These are phyloP conservation scores for Drosophila arawakana DNA, from an alignment of 1,140 invertebrate genomes.

Conservation along the genomic window DNA sequence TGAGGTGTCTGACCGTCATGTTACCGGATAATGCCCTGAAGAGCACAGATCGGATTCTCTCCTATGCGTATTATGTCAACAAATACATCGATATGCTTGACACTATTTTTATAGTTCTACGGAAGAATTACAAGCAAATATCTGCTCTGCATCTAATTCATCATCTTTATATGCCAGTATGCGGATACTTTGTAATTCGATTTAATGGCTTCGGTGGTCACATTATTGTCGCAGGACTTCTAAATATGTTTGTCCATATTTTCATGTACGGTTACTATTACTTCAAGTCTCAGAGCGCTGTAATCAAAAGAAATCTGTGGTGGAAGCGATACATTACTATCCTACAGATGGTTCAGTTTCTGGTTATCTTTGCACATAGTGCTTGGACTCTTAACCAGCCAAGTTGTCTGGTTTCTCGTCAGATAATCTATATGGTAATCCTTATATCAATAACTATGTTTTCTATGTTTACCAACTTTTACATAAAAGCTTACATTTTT, in stretches of 20 bases:
- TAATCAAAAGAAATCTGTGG: constrained; percentile 89
- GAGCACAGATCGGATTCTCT: constrained; percentile 7
- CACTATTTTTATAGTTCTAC: constrained; percentile 93
- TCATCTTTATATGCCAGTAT: constrained; percentile 86
- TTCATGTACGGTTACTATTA: constrained; percentile 92
- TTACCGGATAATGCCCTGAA: constrained; percentile 29
- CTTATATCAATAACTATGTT: constrained; percentile 88
- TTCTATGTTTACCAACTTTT: constrained; percentile 92
- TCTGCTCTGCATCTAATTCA: constrained; percentile 94
- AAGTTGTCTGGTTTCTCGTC: constrained; percentile 86
- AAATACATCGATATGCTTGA: constrained; percentile 87
- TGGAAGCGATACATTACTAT: constrained; percentile 93
- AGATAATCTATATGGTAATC: constrained; percentile 87
- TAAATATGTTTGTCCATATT: constrained; percentile 92
- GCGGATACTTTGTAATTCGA: constrained; percentile 25
- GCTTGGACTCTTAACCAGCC: constrained; percentile 87
- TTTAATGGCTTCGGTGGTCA: constrained; percentile 87
- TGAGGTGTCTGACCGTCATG: constrained; percentile 18
- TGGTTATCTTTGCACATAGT: constrained; percentile 86
- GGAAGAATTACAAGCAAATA: constrained; percentile 92
- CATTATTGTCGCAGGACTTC: constrained; percentile 88
- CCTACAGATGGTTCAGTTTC: constrained; percentile 92
- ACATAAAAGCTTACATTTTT: constrained; percentile 84
- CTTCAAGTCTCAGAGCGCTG: constrained; percentile 86
- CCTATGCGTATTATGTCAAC: constrained; percentile 42